phyloP scores from a whole-genome alignment of 2,888 invertebrate species.

The Trachelus iudaicus region DNA sequence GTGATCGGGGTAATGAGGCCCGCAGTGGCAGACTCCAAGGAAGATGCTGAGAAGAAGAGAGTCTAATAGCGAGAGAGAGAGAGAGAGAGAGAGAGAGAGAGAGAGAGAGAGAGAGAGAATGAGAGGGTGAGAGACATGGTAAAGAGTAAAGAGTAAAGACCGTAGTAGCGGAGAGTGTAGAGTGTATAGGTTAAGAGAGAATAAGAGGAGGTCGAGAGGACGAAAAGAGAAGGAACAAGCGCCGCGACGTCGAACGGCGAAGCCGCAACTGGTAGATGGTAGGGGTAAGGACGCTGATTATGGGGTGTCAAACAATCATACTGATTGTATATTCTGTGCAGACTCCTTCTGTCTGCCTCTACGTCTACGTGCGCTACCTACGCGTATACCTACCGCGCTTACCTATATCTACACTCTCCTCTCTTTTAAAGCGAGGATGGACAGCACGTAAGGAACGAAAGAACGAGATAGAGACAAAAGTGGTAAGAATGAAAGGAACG shows the following conservation, averaged over 20 bases:
- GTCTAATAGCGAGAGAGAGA: conserved; percentile 17
- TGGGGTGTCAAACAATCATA: conserved; percentile 66
- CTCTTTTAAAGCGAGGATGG: not conserved
- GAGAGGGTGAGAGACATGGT: conserved; percentile 14
- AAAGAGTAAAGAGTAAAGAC: conserved; percentile 29
- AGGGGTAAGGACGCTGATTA: conserved; percentile 63
- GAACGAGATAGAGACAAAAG: too few relatives aligned
- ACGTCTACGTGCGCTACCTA: conserved; percentile 30
- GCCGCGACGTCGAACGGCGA: conserved; percentile 5
- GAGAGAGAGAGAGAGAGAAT: conserved; percentile 9
- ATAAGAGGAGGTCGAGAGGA: conserved; percentile 32
- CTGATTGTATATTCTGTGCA: conserved; percentile 63
- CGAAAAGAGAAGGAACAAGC: conserved; percentile 21
- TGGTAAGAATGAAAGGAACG: not conserved
- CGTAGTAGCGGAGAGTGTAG: not conserved
- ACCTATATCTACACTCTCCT: not conserved
- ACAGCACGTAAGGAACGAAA: too few relatives aligned
- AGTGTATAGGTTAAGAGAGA: conserved; percentile 18
- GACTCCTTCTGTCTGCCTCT: conserved; percentile 36
- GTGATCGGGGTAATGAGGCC: conserved; percentile 65
- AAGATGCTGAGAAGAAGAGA: conserved; percentile 18
- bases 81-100: conserved; percentile 6
- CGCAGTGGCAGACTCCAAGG: conserved; percentile 9
- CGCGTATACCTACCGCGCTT: not conserved
- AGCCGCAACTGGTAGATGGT: conserved; percentile 21